Percentiles rank a stretch among this genome's conserved stretches.
Conservation (phyloP, 64 coral and sea anemone species). For the Orbicella faveolata region DNA sequence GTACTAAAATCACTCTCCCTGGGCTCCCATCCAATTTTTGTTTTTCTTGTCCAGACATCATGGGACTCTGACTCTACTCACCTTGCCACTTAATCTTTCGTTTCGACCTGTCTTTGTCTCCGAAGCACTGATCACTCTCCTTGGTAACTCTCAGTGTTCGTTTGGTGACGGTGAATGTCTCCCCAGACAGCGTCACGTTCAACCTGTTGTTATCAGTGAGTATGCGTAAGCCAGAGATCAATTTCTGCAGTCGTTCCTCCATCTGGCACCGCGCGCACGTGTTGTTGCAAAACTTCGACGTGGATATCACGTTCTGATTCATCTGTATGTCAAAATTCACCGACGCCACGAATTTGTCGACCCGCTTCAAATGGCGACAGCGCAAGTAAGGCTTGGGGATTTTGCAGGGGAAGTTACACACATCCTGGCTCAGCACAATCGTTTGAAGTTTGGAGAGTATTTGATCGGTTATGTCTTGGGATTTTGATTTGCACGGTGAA, state of each 20-base stretch:
- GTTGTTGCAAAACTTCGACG: constrained; percentile 67
- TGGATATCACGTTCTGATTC: constrained; percentile 21
- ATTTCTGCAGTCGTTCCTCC: constrained; percentile 63
- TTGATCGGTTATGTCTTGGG: not conserved
- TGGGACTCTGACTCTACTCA: not conserved
- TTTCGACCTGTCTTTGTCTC: constrained; percentile 5
- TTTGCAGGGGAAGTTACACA: constrained; percentile 68
- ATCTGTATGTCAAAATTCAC: constrained; percentile 73
- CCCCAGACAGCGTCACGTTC: constrained; percentile 61
- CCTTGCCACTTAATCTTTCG: constrained; percentile 50
- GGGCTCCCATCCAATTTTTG: too few relatives aligned
- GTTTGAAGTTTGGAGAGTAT: constrained; percentile 44
- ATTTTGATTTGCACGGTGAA: not conserved
- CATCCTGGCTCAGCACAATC: constrained; percentile 50
- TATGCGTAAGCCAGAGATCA: constrained; percentile 57
- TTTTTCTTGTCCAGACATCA: too few relatives aligned
- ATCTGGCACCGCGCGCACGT: constrained; percentile 73
- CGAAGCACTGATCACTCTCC: not conserved
- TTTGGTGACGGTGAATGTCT: constrained; percentile 40
- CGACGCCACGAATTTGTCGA: constrained; percentile 4
- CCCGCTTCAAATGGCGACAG: constrained; percentile 24
- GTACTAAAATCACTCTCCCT: too few relatives aligned
- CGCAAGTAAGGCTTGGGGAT: constrained; percentile 23
- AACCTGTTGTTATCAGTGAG: constrained; percentile 51
- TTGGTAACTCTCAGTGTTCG: constrained; percentile 27